phyloP scores from a whole-genome alignment of 2,888 invertebrate genomes.

The Brenthis ino region DNA sequence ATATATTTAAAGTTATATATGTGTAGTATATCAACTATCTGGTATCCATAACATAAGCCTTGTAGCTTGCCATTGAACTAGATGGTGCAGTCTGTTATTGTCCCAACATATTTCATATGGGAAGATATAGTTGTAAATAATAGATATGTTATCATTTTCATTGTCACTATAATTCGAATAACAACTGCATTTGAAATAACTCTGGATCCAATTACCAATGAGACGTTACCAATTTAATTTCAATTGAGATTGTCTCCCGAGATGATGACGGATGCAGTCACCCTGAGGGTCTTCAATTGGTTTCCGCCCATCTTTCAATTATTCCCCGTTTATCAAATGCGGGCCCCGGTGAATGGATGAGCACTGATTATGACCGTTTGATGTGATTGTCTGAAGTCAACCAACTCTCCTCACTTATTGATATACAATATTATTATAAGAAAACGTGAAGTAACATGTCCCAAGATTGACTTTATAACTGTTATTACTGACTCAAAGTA shows the following conservation, averaged over 20 bases:
- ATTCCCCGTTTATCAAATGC: slow-evolving; percentile 36
- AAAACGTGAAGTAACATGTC: slow-evolving; percentile 1
- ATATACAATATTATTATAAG: slow-evolving; percentile 7
- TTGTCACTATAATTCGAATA: neutral
- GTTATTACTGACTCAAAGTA: slow-evolving; percentile 20
- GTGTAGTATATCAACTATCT: too few relatives aligned
- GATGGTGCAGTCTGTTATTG: too few relatives aligned
- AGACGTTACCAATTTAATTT: slow-evolving; percentile 44
- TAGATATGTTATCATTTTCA: neutral
- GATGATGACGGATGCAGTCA: slow-evolving; percentile 71
- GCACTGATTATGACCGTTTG: slow-evolving; percentile 37
- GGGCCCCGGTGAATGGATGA: slow-evolving; percentile 34
- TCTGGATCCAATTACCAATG: slow-evolving; percentile 28
- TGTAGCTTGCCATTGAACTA: too few relatives aligned
- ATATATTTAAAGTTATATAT: too few relatives aligned
- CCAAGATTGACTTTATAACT: slow-evolving; percentile 10
- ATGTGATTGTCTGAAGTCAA: slow-evolving; percentile 29
- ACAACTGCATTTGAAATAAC: neutral
- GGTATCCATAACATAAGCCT: too few relatives aligned
- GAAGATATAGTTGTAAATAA: too few relatives aligned
- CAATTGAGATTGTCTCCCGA: slow-evolving; percentile 63
- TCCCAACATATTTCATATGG: too few relatives aligned
- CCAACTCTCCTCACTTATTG: neutral
- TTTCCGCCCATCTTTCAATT: slow-evolving; percentile 77
- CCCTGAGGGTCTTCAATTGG: slow-evolving; percentile 56